phyloP scores from a whole-genome alignment of 2,797 vertebrate species.

The Danio choprae region DNA sequence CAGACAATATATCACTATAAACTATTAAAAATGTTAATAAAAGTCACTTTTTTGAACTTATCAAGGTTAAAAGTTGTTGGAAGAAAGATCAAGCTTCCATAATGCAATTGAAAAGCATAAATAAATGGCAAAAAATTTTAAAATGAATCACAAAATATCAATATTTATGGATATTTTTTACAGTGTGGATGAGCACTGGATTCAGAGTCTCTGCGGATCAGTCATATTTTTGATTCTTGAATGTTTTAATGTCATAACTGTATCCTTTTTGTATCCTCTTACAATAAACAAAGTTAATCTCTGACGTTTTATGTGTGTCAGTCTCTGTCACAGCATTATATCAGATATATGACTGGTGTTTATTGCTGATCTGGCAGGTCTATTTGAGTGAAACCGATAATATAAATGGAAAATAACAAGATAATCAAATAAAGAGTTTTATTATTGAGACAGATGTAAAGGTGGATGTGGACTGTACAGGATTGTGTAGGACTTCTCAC shows the following conservation, averaged over 20 bases:
- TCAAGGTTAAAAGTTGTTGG: no score
- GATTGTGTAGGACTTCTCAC: constrained; percentile 64
- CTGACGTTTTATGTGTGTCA: constrained; percentile 5
- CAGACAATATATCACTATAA: no score
- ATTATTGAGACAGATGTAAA: constrained; percentile 70
- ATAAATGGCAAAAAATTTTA: no score
- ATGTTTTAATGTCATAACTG: constrained; percentile 10
- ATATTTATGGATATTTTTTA: no score
- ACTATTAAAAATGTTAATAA: no score
- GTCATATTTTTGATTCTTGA: constrained; percentile 51
- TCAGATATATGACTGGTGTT: background rate
- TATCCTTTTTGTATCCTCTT: constrained; percentile 15
- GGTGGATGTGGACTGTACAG: constrained; percentile 59
- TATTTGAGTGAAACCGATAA: background rate
- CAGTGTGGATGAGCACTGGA: background rate
- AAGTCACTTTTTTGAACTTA: no score
- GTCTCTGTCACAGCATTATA: background rate
- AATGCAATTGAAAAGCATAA: no score
- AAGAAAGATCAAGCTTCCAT: no score
- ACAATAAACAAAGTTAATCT: constrained; percentile 63
- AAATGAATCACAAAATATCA: no score
- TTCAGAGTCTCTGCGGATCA: background rate
- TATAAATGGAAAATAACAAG: background rate
- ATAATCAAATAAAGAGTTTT: constrained; percentile 72
- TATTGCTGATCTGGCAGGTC: no score